These are phyloP conservation scores for Chaetura pelagica DNA, from an alignment of 2,113 vertebrate genomes.

Conservation along the genomic window DNA sequence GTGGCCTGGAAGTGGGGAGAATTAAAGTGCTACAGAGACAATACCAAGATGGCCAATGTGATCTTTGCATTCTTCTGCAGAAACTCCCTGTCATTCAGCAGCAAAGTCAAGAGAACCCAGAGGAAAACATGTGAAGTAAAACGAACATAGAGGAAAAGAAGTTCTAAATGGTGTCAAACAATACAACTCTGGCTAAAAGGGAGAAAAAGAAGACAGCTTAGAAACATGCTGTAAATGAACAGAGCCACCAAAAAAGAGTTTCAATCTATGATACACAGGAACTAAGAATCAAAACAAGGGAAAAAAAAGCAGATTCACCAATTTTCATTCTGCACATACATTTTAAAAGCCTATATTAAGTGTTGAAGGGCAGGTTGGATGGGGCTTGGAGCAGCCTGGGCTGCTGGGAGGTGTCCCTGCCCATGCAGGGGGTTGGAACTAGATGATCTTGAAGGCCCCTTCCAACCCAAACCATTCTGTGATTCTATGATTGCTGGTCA, in stretches of 20 bases:
- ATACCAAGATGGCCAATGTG: fast-evolving
- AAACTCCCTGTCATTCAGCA: neutral
- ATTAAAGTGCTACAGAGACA: fast-evolving
- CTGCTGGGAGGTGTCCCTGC: too few species aligned
- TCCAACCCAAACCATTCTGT: too few species aligned
- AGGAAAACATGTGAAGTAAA: neutral
- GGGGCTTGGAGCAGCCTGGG: too few species aligned
- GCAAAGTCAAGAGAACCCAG: neutral
- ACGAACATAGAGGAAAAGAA: neutral
- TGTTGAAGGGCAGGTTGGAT: too few species aligned
- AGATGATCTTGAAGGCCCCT: too few species aligned
- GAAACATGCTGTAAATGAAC: neutral
- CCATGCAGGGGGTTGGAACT: too few species aligned
- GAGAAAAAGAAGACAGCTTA: neutral
- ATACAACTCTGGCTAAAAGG: neutral
- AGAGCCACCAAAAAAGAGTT: neutral
- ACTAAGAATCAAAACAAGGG: neutral
- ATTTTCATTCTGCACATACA: neutral
- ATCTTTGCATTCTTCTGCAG: neutral
- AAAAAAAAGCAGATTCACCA: neutral
- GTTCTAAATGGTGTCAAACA: neutral
- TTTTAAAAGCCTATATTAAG: neutral
- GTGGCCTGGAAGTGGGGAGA: neutral
- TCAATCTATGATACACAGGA: neutral
- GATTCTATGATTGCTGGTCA: too few species aligned